Percentiles rank a stretch among this genome's conserved stretches.
phyloP scores from a whole-genome alignment of 2,888 invertebrate species.

The Mythimna lalbum region DNA sequence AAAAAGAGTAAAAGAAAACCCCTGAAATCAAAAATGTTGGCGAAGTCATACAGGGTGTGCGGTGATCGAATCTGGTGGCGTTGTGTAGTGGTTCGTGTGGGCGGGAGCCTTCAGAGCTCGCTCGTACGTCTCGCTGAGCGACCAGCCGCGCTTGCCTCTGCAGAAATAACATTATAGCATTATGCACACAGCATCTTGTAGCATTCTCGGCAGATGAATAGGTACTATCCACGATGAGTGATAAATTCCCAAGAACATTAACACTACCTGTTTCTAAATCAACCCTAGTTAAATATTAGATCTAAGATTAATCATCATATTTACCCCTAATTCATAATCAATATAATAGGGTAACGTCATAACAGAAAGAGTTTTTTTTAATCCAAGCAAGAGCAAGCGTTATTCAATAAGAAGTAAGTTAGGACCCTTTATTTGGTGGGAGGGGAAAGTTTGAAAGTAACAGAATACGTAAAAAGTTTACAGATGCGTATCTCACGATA shows the following conservation, averaged over 20 bases:
- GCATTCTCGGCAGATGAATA: not conserved
- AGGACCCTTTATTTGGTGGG: too few relatives aligned
- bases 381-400: too few relatives aligned
- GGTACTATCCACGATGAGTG: too few relatives aligned
- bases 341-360: too few relatives aligned
- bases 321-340: too few relatives aligned
- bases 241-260: too few relatives aligned
- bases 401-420: too few relatives aligned
- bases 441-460: too few relatives aligned
- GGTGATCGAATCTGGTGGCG: slow-evolving; percentile 72
- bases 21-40: not conserved
- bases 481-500: too few relatives aligned
- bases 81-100: slow-evolving; percentile 80
- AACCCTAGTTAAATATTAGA: not conserved
- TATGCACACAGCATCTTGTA: not conserved
- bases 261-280: not conserved
- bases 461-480: too few relatives aligned
- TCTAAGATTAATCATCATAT: too few relatives aligned
- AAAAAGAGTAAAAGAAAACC: not conserved
- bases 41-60: slow-evolving; percentile 49
- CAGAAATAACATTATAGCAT: not conserved
- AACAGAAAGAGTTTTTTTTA: too few relatives aligned
- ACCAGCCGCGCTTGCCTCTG: slow-evolving; percentile 77
- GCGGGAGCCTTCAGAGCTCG: slow-evolving; percentile 74
- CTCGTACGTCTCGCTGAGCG: slow-evolving; percentile 77